Percentiles rank a stretch among this genome's conserved stretches.
Conservation (phyloP, 2,113 vertebrate genomes). For the Nyctibius bracteatus region DNA sequence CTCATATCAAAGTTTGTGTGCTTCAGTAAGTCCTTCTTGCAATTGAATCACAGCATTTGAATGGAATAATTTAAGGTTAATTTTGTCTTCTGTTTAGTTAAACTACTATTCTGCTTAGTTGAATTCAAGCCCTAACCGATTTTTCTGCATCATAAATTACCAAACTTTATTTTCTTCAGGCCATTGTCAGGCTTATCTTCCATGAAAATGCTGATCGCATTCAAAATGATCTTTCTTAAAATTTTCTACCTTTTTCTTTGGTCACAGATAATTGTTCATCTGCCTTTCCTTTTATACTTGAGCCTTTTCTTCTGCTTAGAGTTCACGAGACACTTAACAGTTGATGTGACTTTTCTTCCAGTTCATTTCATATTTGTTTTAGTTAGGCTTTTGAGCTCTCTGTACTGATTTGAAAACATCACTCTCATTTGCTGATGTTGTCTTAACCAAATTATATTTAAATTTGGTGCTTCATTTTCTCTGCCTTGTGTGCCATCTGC, state of each 20-base stretch:
- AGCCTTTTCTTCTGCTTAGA: background rate
- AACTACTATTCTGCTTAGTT: background rate
- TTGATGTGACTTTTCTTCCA: background rate
- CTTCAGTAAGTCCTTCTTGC: background rate
- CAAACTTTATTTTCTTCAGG: background rate
- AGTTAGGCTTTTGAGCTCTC: background rate
- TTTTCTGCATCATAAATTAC: background rate
- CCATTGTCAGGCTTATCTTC: background rate
- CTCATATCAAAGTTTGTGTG: background rate
- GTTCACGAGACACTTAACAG: background rate
- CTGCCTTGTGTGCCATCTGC: background rate
- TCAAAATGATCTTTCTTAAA: background rate
- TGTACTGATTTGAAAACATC: background rate
- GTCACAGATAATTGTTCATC: background rate
- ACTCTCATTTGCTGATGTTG: background rate
- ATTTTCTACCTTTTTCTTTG: background rate
- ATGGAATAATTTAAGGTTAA: background rate
- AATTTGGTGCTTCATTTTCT: conserved; percentile 5
- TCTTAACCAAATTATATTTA: conserved; percentile 13
- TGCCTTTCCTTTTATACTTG: background rate
- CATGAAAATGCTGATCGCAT: conserved; percentile 20
- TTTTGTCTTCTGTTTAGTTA: background rate
- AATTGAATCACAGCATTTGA: background rate
- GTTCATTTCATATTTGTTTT: background rate
- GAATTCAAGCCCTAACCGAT: background rate